Evolutionary conservation across 2,797 vertebrate species (phyloP).

Genomic region (Acipenser transmontanus): DNA sequence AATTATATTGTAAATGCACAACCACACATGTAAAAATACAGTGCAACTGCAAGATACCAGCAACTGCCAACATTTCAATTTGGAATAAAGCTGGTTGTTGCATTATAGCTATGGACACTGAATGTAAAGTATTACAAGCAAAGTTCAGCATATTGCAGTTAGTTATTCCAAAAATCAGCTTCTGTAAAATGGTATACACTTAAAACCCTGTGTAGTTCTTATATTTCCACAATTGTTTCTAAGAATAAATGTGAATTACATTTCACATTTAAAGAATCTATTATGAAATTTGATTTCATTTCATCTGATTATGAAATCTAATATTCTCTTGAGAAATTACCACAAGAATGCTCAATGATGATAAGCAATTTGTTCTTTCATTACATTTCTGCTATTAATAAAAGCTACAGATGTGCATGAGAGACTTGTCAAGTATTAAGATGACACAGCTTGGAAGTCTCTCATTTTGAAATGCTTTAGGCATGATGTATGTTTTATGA

Average conservation of each 20-base stretch:
- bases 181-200: no score
- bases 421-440: constrained; percentile 22
- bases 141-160: no score
- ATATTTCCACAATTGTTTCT: not conserved
- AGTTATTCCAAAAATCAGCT: no score
- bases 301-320: no score
- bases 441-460: constrained; percentile 22
- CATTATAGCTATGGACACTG: no score
- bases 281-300: not conserved
- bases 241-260: not conserved
- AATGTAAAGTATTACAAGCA: no score
- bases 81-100: no score
- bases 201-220: not conserved
- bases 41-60: no score
- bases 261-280: not conserved
- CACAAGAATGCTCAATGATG: not conserved
- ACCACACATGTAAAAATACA: no score
- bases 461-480: constrained; percentile 15
- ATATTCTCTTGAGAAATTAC: not conserved
- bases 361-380: not conserved
- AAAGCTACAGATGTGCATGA: constrained; percentile 2
- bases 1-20: no score
- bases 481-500: constrained; percentile 19
- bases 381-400: not conserved
- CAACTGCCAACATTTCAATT: no score